Conservation (phyloP, 2,113 vertebrate genomes). For the Empidonax traillii region DNA sequence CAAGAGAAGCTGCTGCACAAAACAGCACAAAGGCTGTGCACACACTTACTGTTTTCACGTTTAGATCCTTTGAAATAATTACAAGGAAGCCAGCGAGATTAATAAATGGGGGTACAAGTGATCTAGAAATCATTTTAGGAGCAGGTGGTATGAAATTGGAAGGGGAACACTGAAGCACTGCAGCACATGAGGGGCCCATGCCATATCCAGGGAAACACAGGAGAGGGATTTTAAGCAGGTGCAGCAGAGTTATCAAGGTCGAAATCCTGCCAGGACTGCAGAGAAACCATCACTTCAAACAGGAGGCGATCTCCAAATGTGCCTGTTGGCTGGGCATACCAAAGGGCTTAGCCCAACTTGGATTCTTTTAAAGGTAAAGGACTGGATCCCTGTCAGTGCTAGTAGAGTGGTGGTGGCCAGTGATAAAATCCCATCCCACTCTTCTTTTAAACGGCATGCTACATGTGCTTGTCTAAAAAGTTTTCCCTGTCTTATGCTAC, state of each 20-base stretch:
- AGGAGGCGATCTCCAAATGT: neutral
- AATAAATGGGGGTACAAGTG: neutral
- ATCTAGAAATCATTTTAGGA: neutral
- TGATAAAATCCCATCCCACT: neutral
- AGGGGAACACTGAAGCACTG: accelerated
- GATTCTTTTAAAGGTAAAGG: neutral
- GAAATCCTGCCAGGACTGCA: neutral
- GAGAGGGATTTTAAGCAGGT: neutral
- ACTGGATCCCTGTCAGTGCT: neutral
- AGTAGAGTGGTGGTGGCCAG: neutral
- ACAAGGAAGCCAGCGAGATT: neutral
- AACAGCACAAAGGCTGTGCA: neutral
- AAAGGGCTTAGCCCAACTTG: neutral
- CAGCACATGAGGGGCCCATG: neutral
- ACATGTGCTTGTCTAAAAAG: neutral
- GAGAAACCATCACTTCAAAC: neutral
- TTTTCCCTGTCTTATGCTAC: neutral
- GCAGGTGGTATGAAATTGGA: neutral
- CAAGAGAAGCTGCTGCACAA: neutral
- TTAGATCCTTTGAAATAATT: neutral
- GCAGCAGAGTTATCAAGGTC: neutral
- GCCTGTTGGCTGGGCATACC: neutral
- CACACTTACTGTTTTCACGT: neutral
- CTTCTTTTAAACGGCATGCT: neutral
- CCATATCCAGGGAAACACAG: neutral